Conservation (phyloP, 2,113 vertebrate species). For the Dicaeum eximium region DNA sequence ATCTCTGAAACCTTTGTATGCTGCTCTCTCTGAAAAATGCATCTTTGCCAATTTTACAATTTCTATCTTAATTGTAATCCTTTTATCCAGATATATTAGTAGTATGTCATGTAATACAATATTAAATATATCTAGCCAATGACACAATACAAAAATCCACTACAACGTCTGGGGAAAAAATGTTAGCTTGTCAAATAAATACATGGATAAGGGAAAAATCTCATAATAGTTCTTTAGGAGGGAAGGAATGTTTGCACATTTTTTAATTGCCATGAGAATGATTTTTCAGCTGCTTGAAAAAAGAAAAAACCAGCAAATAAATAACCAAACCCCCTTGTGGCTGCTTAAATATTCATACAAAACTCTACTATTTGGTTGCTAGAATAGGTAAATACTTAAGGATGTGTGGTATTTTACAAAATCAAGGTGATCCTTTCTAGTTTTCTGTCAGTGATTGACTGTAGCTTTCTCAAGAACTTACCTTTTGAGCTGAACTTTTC, state of each 20-base stretch:
- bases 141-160: not conserved
- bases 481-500: not conserved
- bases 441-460: not conserved
- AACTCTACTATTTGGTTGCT: not conserved
- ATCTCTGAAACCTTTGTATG: not conserved
- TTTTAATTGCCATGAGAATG: not conserved
- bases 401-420: not conserved
- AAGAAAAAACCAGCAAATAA: fast-evolving
- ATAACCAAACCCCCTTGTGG: not conserved
- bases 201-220: not conserved
- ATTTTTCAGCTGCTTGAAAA: not conserved
- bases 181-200: not conserved
- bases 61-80: not conserved
- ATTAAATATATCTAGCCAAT: not conserved
- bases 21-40: not conserved
- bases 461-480: not conserved
- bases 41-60: not conserved
- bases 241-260: not conserved
- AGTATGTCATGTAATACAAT: not conserved
- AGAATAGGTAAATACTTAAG: not conserved
- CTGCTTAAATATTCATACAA: not conserved
- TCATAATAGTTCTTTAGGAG: not conserved
- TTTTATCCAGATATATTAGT: not conserved
- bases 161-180: not conserved
- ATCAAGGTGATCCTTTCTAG: not conserved